These are phyloP conservation scores for Campaea margaritaria DNA, from an alignment of 2,888 invertebrate genomes.

Conservation along the genomic window DNA sequence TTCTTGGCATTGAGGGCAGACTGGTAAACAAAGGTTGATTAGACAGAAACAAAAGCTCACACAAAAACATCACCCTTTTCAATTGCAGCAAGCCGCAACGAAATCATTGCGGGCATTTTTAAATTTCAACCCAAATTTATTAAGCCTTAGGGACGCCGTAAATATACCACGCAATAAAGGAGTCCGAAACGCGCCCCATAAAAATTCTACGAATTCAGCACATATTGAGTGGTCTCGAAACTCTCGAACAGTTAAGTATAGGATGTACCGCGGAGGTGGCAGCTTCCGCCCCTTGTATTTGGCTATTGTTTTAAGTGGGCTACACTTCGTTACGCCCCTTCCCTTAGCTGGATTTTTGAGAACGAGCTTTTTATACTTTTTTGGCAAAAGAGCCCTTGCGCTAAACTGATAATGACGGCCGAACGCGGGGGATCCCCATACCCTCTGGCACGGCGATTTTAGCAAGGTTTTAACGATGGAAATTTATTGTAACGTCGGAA, in stretches of 20 bases:
- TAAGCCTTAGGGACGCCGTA: slow-evolving; percentile 68
- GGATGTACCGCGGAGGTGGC: slow-evolving; percentile 65
- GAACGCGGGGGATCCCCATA: slow-evolving; percentile 57
- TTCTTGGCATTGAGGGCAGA: slow-evolving; percentile 65
- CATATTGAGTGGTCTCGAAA: slow-evolving; percentile 77
- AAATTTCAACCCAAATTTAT: slow-evolving; percentile 68
- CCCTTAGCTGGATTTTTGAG: slow-evolving; percentile 72
- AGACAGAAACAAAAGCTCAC: slow-evolving; percentile 45
- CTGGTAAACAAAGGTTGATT: slow-evolving; percentile 65
- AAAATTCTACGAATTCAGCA: slow-evolving; percentile 81
- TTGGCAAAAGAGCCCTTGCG: slow-evolving; percentile 69
- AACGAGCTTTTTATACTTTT: slow-evolving; percentile 76
- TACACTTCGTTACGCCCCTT: slow-evolving; percentile 82
- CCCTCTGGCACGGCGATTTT: slow-evolving; percentile 50
- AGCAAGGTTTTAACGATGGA: slow-evolving; percentile 70
- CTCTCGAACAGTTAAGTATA: slow-evolving; percentile 71
- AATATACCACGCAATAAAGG: slow-evolving; percentile 75
- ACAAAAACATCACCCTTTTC: slow-evolving; percentile 33
- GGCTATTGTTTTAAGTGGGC: slow-evolving; percentile 84
- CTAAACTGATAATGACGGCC: slow-evolving; percentile 82
- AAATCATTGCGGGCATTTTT: slow-evolving; percentile 53
- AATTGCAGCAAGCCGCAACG: slow-evolving; percentile 28
- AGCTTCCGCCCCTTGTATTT: slow-evolving; percentile 76
- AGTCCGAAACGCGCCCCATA: slow-evolving; percentile 68
- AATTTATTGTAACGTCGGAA: slow-evolving; percentile 78